Conservation (phyloP, 23 tunicate species). For the Diplosoma virens region DNA sequence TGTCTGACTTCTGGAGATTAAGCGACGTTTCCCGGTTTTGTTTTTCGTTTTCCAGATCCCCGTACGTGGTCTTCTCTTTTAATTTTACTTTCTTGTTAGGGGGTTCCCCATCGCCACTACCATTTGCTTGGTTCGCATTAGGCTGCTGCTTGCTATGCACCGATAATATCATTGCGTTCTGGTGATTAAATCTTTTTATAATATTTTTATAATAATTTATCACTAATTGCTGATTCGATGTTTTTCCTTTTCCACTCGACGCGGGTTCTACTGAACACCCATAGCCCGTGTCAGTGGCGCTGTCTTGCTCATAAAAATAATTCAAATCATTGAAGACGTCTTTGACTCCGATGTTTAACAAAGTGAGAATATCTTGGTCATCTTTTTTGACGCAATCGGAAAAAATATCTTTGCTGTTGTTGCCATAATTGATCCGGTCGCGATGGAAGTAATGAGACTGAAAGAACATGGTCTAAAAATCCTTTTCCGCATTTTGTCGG, state of each 20-base stretch:
- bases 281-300: conserved; percentile 76
- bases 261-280: conserved; percentile 21
- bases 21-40: conserved; percentile 16
- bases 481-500: conserved; percentile 93
- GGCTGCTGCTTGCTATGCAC: conserved; percentile 26
- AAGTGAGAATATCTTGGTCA: conserved; percentile 67
- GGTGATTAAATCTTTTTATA: conserved; percentile 85
- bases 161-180: conserved; percentile 81
- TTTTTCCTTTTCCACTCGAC: conserved; percentile 49
- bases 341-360: conserved; percentile 68
- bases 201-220: conserved; percentile 62
- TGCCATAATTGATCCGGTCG: conserved; percentile 65
- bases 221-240: conserved; percentile 44
- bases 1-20: conserved; percentile 58
- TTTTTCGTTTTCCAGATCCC: conserved; percentile 38
- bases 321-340: conserved; percentile 61
- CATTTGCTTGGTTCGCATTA: conserved; percentile 7
- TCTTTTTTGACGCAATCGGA: conserved; percentile 87
- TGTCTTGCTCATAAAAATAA: conserved; percentile 66
- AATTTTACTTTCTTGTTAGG: conserved; percentile 37
- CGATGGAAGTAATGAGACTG: conserved; percentile 97
- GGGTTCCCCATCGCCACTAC: conserved; percentile 17
- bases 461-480: conserved; percentile 95
- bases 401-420: conserved; percentile 72
- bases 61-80: conserved; percentile 50